Evolutionary conservation across 2,888 invertebrate species (phyloP).

Genomic region (Arge pagana): DNA sequence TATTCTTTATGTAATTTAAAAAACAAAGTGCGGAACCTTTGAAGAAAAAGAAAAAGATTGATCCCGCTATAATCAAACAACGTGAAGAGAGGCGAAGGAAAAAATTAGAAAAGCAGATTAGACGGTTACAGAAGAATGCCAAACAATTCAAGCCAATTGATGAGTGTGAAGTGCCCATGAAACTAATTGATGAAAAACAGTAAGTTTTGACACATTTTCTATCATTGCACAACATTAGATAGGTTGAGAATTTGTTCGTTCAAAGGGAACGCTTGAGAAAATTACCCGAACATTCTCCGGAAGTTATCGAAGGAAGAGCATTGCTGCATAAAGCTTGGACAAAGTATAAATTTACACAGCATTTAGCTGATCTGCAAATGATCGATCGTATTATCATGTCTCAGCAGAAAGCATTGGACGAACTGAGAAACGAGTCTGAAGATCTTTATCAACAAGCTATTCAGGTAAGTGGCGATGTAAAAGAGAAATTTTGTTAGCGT

Average conservation of each 20-base stretch:
- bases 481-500: no score
- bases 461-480: conserved; percentile 63
- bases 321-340: conserved; percentile 78
- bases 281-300: conserved; percentile 59
- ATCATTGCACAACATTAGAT: not conserved
- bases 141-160: conserved; percentile 87
- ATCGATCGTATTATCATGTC: conserved; percentile 71
- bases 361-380: conserved; percentile 68
- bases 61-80: conserved; percentile 78
- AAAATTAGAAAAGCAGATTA: conserved; percentile 86
- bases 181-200: conserved; percentile 69
- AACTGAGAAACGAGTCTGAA: conserved; percentile 79
- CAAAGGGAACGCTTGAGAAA: conserved; percentile 63
- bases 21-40: conserved; percentile 79
- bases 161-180: conserved; percentile 78
- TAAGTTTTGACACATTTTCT: conserved; percentile 52
- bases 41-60: conserved; percentile 86
- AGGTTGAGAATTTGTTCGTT: conserved; percentile 24
- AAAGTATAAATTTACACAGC: conserved; percentile 68
- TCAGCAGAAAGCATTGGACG: conserved; percentile 79
- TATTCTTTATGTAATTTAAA: conserved; percentile 1
- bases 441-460: conserved; percentile 87
- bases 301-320: conserved; percentile 68
- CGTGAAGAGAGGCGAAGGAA: conserved; percentile 82
- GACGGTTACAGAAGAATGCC: conserved; percentile 77